phyloP scores from a whole-genome alignment of 2,113 vertebrate genomes.

The Chauna torquata region DNA sequence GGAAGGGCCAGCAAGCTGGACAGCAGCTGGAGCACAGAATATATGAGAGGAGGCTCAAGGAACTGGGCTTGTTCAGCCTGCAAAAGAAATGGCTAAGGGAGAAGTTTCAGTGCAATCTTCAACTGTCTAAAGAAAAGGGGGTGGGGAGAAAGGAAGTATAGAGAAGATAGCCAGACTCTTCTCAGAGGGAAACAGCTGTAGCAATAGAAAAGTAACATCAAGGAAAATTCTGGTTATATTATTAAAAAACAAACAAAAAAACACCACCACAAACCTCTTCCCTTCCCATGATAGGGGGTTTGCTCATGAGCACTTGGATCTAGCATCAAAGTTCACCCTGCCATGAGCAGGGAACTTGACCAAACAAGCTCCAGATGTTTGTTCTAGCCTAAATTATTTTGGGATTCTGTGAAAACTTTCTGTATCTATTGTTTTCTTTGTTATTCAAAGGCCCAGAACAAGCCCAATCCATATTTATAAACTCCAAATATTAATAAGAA shows the following conservation, averaged over 20 bases:
- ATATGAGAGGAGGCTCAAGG: neutral
- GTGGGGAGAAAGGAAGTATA: neutral
- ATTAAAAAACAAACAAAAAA: neutral
- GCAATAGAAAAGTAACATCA: neutral
- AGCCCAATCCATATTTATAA: neutral
- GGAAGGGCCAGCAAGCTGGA: neutral
- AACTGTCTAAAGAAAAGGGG: neutral
- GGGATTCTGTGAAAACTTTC: neutral
- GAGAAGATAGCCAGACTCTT: neutral
- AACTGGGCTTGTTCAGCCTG: neutral
- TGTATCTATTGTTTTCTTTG: neutral
- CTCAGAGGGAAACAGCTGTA: neutral
- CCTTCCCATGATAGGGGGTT: neutral
- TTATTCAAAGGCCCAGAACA: neutral
- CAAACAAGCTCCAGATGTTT: neutral
- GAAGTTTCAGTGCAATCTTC: neutral
- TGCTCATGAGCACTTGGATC: neutral
- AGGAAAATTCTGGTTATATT: neutral
- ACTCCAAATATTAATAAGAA: neutral
- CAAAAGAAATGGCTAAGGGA: neutral
- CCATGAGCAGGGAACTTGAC: neutral
- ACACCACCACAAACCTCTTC: neutral
- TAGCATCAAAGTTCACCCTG: neutral
- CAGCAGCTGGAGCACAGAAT: neutral
- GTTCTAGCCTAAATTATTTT: neutral